phyloP scores from a whole-genome alignment of 2,113 vertebrate genomes.

The Anolis sagrei region DNA sequence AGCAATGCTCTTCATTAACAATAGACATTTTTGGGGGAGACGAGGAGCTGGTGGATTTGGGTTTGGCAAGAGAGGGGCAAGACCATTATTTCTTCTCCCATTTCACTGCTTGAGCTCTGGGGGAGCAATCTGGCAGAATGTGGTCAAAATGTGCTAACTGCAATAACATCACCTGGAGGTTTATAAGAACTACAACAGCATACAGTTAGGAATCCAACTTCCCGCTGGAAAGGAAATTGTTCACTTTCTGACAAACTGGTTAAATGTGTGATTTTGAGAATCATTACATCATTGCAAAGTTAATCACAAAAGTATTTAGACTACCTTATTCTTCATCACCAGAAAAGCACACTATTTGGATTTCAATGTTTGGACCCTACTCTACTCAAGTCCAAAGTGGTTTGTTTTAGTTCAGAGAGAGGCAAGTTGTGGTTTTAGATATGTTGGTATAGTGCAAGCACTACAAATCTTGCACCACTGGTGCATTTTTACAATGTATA shows the following conservation, averaged over 20 bases:
- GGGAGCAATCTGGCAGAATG: background rate
- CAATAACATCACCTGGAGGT: no score
- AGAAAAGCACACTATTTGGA: background rate
- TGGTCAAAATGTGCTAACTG: background rate
- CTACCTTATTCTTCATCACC: background rate
- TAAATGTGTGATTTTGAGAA: background rate
- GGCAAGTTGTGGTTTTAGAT: no score
- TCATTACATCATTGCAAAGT: background rate
- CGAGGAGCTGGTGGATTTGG: background rate
- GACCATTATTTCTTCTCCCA: background rate
- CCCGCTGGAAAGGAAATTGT: background rate
- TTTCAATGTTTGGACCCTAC: background rate
- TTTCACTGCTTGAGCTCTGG: background rate
- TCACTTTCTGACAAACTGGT: background rate
- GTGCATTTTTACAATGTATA: no score
- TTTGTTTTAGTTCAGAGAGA: no score
- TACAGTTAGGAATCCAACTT: no score
- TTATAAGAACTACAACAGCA: background rate
- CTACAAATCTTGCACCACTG: no score
- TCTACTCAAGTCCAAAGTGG: no score
- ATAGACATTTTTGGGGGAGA: background rate
- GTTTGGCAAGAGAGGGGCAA: background rate
- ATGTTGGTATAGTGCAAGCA: no score
- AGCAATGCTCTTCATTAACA: background rate
- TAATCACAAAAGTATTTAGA: background rate